These are phyloP conservation scores for Gastrophysa polygoni DNA, from an alignment of 2,888 invertebrate species.

Conservation along the genomic window DNA sequence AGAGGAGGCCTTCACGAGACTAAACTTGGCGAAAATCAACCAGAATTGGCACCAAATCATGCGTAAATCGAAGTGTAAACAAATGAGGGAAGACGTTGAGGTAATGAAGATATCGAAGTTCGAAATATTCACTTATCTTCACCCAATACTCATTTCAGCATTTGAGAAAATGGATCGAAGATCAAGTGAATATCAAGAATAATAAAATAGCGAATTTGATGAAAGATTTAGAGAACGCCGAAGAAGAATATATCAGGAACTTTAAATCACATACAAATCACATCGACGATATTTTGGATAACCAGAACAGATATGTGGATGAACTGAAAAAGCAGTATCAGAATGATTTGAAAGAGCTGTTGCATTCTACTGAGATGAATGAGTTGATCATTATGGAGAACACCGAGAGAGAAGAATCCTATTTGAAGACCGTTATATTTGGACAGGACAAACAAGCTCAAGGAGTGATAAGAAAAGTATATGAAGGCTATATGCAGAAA, in stretches of 20 bases:
- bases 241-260: constrained; percentile 74
- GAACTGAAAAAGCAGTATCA: constrained; percentile 58
- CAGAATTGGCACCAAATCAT: constrained; percentile 83
- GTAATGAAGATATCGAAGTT: constrained; percentile 53
- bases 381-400: constrained; percentile 58
- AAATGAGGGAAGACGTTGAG: constrained; percentile 72
- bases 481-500: constrained; percentile 42
- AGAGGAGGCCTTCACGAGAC: constrained; percentile 78
- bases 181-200: constrained; percentile 71
- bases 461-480: constrained; percentile 29
- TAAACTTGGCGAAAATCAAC: constrained; percentile 84
- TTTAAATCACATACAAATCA: constrained; percentile 76
- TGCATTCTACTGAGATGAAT: constrained; percentile 63
- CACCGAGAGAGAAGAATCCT: constrained; percentile 56
- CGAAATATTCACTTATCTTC: neutral
- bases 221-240: constrained; percentile 71
- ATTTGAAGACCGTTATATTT: constrained; percentile 55
- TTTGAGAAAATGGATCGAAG: constrained; percentile 66
- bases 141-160: constrained; percentile 55
- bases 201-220: constrained; percentile 68
- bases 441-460: constrained; percentile 50
- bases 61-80: constrained; percentile 76
- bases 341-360: constrained; percentile 62
- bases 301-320: constrained; percentile 62
- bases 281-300: constrained; percentile 67